These are phyloP conservation scores for Apeltes quadracus DNA, from an alignment of 2,113 vertebrate species.

Conservation along the genomic window DNA sequence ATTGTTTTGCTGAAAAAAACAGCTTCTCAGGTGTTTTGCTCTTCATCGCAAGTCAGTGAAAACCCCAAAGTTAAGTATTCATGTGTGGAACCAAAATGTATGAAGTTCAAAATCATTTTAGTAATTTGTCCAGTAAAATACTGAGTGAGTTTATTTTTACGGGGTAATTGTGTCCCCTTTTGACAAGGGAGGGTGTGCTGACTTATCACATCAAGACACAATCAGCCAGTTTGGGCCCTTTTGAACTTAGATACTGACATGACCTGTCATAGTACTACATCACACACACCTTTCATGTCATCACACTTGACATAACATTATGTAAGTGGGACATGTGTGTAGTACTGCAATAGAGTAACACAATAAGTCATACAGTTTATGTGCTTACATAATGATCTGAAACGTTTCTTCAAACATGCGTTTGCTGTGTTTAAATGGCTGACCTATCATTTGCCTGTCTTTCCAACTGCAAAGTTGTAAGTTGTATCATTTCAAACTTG, in stretches of 20 bases:
- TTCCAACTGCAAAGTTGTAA: slow-evolving; percentile 35
- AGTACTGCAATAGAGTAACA: slow-evolving; percentile 43
- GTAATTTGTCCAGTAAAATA: slow-evolving; percentile 21
- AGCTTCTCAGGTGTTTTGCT: slow-evolving; percentile 64
- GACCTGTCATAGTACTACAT: slow-evolving; percentile 28
- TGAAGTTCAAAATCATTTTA: slow-evolving; percentile 15
- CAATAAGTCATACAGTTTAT: slow-evolving; percentile 37
- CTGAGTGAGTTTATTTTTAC: slow-evolving; percentile 11
- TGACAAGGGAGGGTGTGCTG: slow-evolving; percentile 3
- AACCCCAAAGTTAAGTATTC: slow-evolving; percentile 20
- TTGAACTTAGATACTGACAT: slow-evolving; percentile 42
- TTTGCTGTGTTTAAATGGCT: slow-evolving; percentile 51
- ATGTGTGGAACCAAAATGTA: slow-evolving; percentile 24
- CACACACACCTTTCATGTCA: slow-evolving; percentile 18
- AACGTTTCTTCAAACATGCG: slow-evolving; percentile 42
- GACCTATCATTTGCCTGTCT: slow-evolving; percentile 58
- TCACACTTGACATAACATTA: slow-evolving; percentile 25
- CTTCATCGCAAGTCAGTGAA: slow-evolving; percentile 38
- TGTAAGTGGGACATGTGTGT: slow-evolving; percentile 41
- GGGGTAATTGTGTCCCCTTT: slow-evolving; percentile 27
- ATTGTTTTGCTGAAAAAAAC: slow-evolving; percentile 21
- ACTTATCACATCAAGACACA: slow-evolving; percentile 37
- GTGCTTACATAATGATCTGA: slow-evolving; percentile 49
- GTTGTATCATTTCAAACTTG: slow-evolving; percentile 22
- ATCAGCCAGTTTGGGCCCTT: slow-evolving; percentile 27